A percentile compares a stretch with the other conserved stretches of the same genome.
These are phyloP conservation scores for Ferrisia virgata DNA, from an alignment of 2,888 invertebrate species.

Conservation along the genomic window DNA sequence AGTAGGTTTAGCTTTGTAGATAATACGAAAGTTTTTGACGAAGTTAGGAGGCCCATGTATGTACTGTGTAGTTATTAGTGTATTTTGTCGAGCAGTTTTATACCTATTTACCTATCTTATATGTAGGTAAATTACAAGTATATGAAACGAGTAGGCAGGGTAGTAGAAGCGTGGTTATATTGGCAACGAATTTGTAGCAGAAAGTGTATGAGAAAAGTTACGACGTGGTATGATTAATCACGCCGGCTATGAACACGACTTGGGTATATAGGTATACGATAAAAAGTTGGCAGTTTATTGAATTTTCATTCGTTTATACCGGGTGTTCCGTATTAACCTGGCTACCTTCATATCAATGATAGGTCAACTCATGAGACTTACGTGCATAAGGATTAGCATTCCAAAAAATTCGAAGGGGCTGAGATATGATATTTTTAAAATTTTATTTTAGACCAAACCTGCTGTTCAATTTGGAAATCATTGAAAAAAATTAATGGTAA, in stretches of 20 bases:
- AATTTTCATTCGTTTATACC: constrained; percentile 10
- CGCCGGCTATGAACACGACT: background rate
- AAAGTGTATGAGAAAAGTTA: background rate
- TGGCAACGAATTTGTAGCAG: background rate
- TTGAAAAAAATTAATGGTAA: too few species aligned
- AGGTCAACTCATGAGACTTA: too few species aligned
- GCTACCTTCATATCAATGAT: too few species aligned
- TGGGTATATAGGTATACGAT: background rate
- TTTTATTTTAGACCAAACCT: too few species aligned
- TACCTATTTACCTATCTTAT: background rate
- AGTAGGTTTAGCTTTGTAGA: too few species aligned
- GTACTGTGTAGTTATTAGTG: background rate
- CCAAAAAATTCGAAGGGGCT: too few species aligned
- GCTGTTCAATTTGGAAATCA: too few species aligned
- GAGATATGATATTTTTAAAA: too few species aligned
- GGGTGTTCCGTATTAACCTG: background rate
- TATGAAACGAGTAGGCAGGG: background rate
- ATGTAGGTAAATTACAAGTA: background rate
- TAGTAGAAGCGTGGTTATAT: background rate
- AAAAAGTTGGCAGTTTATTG: constrained; percentile 22
- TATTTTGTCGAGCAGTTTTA: background rate
- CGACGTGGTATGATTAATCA: constrained; percentile 6
- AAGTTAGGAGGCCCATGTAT: too few species aligned
- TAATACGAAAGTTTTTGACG: background rate
- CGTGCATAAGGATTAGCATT: too few species aligned